phyloP scores from a whole-genome alignment of 2,888 invertebrate genomes.

The Philaethria dido region DNA sequence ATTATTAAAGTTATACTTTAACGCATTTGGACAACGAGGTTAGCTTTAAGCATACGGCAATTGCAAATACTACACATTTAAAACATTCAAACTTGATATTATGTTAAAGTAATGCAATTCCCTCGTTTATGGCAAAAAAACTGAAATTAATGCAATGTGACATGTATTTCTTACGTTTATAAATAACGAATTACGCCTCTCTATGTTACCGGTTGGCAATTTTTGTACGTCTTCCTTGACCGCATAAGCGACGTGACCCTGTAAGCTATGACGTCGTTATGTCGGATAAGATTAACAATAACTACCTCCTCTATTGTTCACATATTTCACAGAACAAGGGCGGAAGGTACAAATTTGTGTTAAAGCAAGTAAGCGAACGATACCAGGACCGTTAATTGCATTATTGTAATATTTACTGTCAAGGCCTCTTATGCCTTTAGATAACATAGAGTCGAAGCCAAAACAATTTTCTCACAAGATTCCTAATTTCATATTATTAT shows the following conservation, averaged over 20 bases:
- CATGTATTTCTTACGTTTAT: slow-evolving; percentile 40
- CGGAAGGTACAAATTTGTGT: slow-evolving; percentile 63
- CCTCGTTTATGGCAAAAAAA: slow-evolving; percentile 19
- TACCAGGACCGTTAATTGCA: slow-evolving; percentile 54
- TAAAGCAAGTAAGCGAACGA: slow-evolving; percentile 55
- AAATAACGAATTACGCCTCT: slow-evolving; percentile 23
- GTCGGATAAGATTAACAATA: slow-evolving; percentile 55
- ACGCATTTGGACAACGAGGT: slow-evolving; percentile 10
- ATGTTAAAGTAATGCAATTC: slow-evolving; percentile 1
- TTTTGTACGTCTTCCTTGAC: slow-evolving; percentile 58
- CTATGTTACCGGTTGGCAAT: slow-evolving; percentile 21
- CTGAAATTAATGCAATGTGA: slow-evolving; percentile 20
- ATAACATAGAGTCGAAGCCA: slow-evolving; percentile 49
- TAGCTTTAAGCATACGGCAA: slow-evolving; percentile 7
- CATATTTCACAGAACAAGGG: slow-evolving; percentile 58
- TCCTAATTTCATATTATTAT: slow-evolving; percentile 14
- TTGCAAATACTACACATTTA: slow-evolving; percentile 5
- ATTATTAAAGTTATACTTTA: slow-evolving; percentile 5
- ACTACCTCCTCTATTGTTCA: slow-evolving; percentile 59
- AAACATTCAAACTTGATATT: slow-evolving; percentile 3
- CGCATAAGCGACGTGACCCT: slow-evolving; percentile 55
- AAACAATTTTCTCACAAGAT: slow-evolving; percentile 44
- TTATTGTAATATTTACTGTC: slow-evolving; percentile 61
- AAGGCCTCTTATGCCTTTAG: slow-evolving; percentile 50
- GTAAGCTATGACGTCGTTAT: slow-evolving; percentile 49